Base-by-base conservation (phyloP, 1,140 invertebrate species). In the Penaeus chinensis region DNA sequence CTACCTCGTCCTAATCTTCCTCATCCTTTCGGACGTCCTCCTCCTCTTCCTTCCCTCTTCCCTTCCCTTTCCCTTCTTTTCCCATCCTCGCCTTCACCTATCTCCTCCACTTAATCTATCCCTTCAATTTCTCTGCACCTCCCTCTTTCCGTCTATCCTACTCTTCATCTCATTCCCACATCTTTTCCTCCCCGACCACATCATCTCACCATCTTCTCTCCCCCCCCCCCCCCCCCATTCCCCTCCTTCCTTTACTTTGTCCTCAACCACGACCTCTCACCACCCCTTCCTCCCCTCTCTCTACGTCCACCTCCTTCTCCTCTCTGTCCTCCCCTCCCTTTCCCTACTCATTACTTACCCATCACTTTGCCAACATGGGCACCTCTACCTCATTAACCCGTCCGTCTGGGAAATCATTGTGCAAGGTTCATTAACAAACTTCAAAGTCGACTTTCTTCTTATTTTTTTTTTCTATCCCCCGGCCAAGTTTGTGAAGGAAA, bases 351-450 rank as follows among this genome's bases (percentile, higher is more conserved):
- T 77, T 37, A 24, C 20, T 37, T 37, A 32, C 74, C 74, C 37
- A 24, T 27, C 37, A 24, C 74, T 77, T 37, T 19, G 11, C 74
- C 24, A 32, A 8, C 74, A 32, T 37, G 24, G 4, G 19, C 27
- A 32, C 74, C 74, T 77, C 74, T 42, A 32, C 24, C 71, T 82
- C 37, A 69, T 69, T 32, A 69, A 19, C 24, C 27, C 65, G 19
- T 22, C 37, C 32, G 80, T 65, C 62, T 42, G 80, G 80, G 65
- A 82, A 82, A 82, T 82, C 80, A 82, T 82, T 82, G 80, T 82
- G 63, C 80, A 54, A 69, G 80, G 24, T 82, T 82, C 80, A 82
- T 82, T 82, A 82, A 69, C 63, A 82, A 82, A 82, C 80, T 82
- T 82, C 80, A 69, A 82, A 69, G 80, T 69, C 32, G 63, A 82